phyloP scores from a whole-genome alignment of 2,113 vertebrate species.

The Megaceryle maxima region DNA sequence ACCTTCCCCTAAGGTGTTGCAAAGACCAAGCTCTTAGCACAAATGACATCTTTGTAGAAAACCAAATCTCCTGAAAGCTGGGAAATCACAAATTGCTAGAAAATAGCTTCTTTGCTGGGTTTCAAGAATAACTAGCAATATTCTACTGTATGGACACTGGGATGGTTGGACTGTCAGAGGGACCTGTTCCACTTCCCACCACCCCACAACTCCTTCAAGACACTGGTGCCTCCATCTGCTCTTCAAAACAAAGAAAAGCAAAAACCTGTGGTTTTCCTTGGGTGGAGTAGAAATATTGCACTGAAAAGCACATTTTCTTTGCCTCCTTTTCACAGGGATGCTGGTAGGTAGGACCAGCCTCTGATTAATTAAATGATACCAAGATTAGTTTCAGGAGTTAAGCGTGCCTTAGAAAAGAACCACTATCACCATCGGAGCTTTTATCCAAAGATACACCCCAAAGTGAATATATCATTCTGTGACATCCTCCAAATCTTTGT shows the following conservation, averaged over 20 bases:
- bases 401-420: neutral
- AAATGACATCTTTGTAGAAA: neutral
- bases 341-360: neutral
- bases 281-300: neutral
- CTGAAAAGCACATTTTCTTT: neutral
- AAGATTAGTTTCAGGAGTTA: neutral
- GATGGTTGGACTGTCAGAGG: neutral
- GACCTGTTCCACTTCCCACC: neutral
- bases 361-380: neutral
- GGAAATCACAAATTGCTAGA: neutral
- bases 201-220: neutral
- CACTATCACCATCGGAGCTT: neutral
- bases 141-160: fast-evolving
- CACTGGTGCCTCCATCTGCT: neutral
- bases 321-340: neutral
- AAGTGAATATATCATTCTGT: neutral
- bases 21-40: neutral
- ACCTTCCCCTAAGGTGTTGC: neutral
- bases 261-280: neutral
- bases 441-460: neutral
- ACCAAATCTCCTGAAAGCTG: neutral
- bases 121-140: neutral
- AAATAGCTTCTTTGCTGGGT: neutral
- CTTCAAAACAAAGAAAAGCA: neutral
- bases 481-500: neutral